Base-by-base conservation (phyloP, 2,888 invertebrate species). In the Leptopilina drosophilae region DNA sequence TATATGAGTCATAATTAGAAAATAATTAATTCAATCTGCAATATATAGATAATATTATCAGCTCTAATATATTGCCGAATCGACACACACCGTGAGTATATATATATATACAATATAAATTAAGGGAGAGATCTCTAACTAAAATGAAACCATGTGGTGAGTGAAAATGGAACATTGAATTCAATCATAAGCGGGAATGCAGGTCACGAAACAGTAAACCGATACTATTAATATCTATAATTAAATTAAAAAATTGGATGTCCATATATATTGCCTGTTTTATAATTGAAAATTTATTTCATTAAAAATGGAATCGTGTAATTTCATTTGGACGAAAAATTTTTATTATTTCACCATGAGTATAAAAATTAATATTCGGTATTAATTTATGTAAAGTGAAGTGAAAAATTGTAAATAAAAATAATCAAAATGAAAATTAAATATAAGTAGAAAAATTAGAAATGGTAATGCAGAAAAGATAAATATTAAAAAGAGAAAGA, bases 81-180 rank as follows among this genome's bases (percentile, higher is more conserved):
- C 15, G 20, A 62, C 20, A 62, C 62, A 62, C 49, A 8, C 20
- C 9, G 6, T 9, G 8, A 8, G 8, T 42, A 7, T 5, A 7
- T 42, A 42, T 42, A 7, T 42, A 42, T 42, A 7, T 42, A 59
- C 15, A 59, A 33, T 33, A 33, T 33, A 33, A 33, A 33, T 62
- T 62, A 5, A 20, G 62, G 33, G 62, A 15, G 62, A 62, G 15
- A 62, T 20, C 62, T 20, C 62, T 62, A n/a, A n/a, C 20, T 62
- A 62, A 62, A 62, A 62, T 62, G 62, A 62, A 20, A 62, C 62
- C n/a, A 62, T 62, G 62, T 20, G 62, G 62, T 62, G 20, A 62
- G 62, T 8, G 62, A 62, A 62, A 62, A 62, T 62, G 62, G 62
- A 62, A 62, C 62, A 62, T n/a, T 9, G 20, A 62, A 62, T 20